Evolutionary conservation across 2,888 invertebrate species (phyloP).

Genomic region (Lepas anatifera): DNA sequence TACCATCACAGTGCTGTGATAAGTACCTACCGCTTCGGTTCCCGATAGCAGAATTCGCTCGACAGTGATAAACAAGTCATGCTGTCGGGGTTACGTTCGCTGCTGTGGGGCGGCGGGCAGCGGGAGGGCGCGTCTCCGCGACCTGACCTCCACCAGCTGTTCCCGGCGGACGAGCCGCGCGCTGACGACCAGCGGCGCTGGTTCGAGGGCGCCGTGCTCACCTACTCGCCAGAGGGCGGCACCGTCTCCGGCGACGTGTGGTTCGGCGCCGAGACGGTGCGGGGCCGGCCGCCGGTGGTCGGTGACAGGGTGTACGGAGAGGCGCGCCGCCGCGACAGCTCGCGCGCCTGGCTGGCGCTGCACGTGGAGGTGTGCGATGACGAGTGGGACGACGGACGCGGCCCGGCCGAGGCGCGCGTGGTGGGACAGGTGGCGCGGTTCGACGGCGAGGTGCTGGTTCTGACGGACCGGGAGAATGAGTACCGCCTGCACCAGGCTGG

Average conservation of each 20-base stretch:
- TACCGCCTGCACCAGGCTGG: background rate
- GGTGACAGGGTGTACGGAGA: background rate
- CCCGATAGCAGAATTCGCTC: no score
- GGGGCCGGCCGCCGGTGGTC: background rate
- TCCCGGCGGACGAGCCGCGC: conserved; percentile 9
- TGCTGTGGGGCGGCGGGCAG: no score
- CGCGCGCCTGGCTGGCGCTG: background rate
- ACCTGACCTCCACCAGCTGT: background rate
- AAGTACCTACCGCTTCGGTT: no score
- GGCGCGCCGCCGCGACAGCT: background rate
- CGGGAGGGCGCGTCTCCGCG: no score
- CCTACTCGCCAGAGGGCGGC: background rate
- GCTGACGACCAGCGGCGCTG: background rate
- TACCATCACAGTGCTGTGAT: no score
- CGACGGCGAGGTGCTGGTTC: background rate
- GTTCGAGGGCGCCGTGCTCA: background rate
- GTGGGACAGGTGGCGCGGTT: background rate
- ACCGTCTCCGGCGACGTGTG: background rate
- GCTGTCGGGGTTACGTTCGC: no score
- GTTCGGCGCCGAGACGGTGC: background rate
- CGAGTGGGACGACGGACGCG: background rate
- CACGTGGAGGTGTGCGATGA: background rate
- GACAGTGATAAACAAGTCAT: no score
- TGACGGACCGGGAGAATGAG: background rate
- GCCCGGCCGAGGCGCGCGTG: background rate